These are phyloP conservation scores for Eulemur albifrons DNA, from an alignment of 2,797 vertebrate genomes.

Conservation along the genomic window DNA sequence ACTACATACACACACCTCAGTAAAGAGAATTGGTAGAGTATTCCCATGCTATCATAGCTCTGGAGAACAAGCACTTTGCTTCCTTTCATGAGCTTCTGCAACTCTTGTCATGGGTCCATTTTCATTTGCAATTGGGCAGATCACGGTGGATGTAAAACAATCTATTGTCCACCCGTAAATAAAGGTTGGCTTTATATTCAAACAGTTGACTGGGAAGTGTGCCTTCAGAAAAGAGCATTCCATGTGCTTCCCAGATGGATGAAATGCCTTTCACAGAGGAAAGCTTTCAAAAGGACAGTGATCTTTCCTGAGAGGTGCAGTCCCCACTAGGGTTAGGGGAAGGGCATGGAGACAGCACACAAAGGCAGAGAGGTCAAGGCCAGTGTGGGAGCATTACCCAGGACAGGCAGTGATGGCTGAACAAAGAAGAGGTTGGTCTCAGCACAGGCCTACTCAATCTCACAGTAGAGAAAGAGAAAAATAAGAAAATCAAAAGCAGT, in stretches of 20 bases:
- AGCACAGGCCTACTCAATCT: background rate
- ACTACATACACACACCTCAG: background rate
- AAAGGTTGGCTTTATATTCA: background rate
- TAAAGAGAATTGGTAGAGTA: background rate
- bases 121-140: background rate
- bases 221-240: background rate
- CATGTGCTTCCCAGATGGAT: background rate
- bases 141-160: background rate
- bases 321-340: background rate
- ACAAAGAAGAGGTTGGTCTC: background rate
- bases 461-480: background rate
- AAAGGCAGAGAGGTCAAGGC: background rate
- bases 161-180: background rate
- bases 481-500: background rate
- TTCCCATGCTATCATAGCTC: background rate
- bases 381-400: accelerated
- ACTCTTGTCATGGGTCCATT: background rate
- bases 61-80: background rate
- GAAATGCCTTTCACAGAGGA: background rate
- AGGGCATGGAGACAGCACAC: background rate
- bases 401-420: background rate
- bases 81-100: background rate
- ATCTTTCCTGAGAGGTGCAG: background rate
- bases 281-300: background rate
- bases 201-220: background rate